Evolutionary conservation across 2,888 invertebrate species (phyloP), one percentile per base, ranked within the genome.

Genomic region (Himalopsyche anomala): DNA sequence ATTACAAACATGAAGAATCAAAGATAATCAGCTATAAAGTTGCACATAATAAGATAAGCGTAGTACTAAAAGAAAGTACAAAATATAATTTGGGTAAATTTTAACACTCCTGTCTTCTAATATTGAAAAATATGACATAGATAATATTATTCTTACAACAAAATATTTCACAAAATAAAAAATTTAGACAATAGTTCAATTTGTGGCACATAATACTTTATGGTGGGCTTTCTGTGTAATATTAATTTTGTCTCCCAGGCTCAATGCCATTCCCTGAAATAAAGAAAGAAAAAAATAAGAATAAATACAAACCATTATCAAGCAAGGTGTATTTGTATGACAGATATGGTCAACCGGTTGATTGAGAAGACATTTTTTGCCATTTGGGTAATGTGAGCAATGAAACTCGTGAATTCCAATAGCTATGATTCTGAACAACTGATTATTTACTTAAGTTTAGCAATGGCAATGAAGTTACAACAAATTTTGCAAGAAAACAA

Each of bases 201-300:
- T 91, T 88, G 91, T 91, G 87, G 91, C 90, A 74, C 90, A 90
- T 2, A 91, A 88, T 90, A 94, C 94, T 89, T 90, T 94, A 86
- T 93, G 92, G 40, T 93, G 92, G 12, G 94, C 93, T 91, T 97
- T 98, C 91, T 98, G 98, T 89, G 97, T 97, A 91, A 96, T 95
- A 93, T 98, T 99, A 90, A 99, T 99, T 93, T 99, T 99, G 92
- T 99, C 99, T 74, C 99, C 99, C 90, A 99, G 94, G 90, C 99
- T 98, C 36, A 99, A 93, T 5, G 99, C 99, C 99, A 99, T 99
- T 87, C 99, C 99, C 97, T 98, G 93, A 19, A 93, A 92, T 89
- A n/a, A 84, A 86, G 84, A 74, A n/a, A 83, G 5, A 69, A 40
- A 11, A 80, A 38, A 80, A 28, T 80, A 80, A 36, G 2, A 45